Evolutionary conservation across 2,888 invertebrate genomes (phyloP).

Genomic region (Luffia ferchaultella): DNA sequence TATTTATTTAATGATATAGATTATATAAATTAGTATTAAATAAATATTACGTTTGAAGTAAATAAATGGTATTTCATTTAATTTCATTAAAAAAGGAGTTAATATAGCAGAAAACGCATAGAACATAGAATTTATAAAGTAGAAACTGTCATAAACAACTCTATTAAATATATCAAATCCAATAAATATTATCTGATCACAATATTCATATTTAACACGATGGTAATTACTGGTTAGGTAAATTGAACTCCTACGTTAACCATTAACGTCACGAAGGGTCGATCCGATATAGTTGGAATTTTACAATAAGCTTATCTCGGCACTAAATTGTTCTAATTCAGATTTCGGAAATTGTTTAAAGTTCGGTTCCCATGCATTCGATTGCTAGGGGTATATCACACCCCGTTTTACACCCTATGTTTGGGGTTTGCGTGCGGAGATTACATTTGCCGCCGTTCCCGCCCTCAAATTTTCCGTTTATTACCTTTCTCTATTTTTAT

Average conservation of each 20-base stretch:
- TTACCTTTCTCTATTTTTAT: conserved; percentile 1
- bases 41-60: too few relatives aligned
- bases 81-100: too few relatives aligned
- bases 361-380: conserved; percentile 43
- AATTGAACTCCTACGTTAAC: background rate
- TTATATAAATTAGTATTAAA: too few relatives aligned
- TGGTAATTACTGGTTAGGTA: too few relatives aligned
- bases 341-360: conserved; percentile 51
- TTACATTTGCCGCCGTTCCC: conserved; percentile 6
- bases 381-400: conserved; percentile 23
- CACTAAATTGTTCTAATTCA: conserved; percentile 42
- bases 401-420: conserved; percentile 26
- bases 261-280: conserved; percentile 9
- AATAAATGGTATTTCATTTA: too few relatives aligned
- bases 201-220: too few relatives aligned
- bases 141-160: too few relatives aligned
- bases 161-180: too few relatives aligned
- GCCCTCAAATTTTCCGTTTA: conserved; percentile 6
- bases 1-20: too few relatives aligned
- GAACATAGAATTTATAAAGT: too few relatives aligned
- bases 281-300: conserved; percentile 27
- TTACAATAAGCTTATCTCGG: conserved; percentile 42
- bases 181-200: too few relatives aligned
- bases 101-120: too few relatives aligned
- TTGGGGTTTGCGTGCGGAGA: conserved; percentile 11